These are phyloP conservation scores for Charina bottae DNA, from an alignment of 2,113 vertebrate genomes.

Conservation along the genomic window DNA sequence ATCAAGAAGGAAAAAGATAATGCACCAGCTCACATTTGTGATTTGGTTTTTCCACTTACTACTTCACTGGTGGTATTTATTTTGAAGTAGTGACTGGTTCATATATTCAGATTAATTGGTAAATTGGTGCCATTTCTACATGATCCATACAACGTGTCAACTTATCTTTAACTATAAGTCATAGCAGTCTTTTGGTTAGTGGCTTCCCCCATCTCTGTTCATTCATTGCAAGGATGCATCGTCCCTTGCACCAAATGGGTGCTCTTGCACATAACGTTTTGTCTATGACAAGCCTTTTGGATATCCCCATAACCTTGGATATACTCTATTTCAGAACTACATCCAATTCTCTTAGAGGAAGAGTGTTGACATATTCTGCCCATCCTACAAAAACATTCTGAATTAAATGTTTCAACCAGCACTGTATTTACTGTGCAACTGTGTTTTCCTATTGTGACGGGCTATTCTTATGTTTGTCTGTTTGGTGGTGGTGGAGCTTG, in stretches of 20 bases:
- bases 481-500: neutral
- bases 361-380: constrained; percentile 42
- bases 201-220: neutral
- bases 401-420: neutral
- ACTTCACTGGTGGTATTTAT: neutral
- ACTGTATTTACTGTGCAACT: constrained; percentile 18
- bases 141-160: neutral
- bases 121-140: neutral
- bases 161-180: neutral
- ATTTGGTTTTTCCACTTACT: neutral
- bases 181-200: no score
- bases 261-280: neutral
- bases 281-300: neutral
- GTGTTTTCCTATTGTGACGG: constrained; percentile 13
- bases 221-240: neutral
- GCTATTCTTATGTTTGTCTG: constrained; percentile 7
- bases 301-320: neutral
- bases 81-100: neutral
- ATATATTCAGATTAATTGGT: neutral
- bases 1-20: neutral
- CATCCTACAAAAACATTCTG: constrained; percentile 3
- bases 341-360: constrained; percentile 39
- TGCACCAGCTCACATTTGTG: neutral
- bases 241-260: neutral
- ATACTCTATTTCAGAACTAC: neutral